Percentiles rank a stretch among this genome's conserved stretches.
Evolutionary conservation across 2,888 invertebrate species (phyloP).

Genomic region (Cactoblastis cactorum): DNA sequence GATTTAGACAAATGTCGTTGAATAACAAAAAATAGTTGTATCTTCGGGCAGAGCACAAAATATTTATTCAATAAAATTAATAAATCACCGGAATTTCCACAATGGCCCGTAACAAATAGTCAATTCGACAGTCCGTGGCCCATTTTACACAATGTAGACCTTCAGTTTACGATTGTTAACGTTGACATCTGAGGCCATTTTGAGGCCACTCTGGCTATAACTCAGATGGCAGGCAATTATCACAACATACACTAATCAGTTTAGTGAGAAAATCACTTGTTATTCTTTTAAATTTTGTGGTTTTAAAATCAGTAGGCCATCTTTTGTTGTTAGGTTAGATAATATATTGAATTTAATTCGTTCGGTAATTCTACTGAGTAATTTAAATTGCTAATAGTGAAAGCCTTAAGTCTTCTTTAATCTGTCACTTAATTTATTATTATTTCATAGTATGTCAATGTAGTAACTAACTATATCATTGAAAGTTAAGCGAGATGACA

Average conservation of each 20-base stretch:
- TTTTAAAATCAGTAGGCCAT: background rate
- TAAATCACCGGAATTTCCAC: background rate
- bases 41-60: background rate
- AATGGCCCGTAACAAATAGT: background rate
- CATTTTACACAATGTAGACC: slow-evolving; percentile 1
- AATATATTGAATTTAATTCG: no score
- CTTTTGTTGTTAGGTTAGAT: no score
- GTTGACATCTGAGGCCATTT: background rate
- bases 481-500: no score
- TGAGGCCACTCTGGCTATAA: background rate
- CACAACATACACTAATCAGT: background rate
- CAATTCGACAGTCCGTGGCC: background rate
- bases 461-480: no score
- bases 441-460: no score
- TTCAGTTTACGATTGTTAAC: background rate
- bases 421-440: no score
- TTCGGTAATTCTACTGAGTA: no score
- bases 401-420: no score
- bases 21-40: no score
- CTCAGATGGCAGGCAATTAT: background rate
- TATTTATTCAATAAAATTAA: background rate
- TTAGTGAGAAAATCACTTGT: no score
- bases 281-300: no score
- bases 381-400: background rate
- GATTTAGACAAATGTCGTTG: no score